Conservation (phyloP, 2,113 vertebrate genomes). For the Lanius collurio region DNA sequence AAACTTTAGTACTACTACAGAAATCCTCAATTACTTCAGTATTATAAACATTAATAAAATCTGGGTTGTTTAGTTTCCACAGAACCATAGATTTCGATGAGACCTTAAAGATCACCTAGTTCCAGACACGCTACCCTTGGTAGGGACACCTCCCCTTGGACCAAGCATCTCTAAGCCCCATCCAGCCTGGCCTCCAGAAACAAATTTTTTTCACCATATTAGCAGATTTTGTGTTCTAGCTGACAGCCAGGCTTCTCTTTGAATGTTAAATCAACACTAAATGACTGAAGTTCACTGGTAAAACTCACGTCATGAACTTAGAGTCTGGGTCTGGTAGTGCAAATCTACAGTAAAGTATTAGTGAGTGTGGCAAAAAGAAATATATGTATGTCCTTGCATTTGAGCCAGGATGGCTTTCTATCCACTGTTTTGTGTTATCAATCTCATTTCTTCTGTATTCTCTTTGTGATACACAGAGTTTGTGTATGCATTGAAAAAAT, state of each 20-base stretch:
- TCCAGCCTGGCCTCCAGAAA: not conserved
- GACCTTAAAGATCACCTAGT: not conserved
- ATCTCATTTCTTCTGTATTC: rapidly evolving
- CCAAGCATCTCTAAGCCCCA: not conserved
- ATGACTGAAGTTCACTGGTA: not conserved
- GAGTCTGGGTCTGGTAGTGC: not conserved
- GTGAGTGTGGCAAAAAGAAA: not conserved
- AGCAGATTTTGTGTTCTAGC: not conserved
- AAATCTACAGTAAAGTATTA: not conserved
- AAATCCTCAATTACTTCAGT: not conserved
- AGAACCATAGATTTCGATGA: not conserved
- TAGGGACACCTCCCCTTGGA: not conserved
- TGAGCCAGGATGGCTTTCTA: not conserved
- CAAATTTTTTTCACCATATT: not conserved
- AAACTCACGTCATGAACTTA: not conserved
- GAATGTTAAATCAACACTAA: not conserved
- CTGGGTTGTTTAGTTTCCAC: not conserved
- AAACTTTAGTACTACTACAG: not conserved
- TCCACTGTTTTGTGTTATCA: not conserved
- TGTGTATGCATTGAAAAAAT: not conserved
- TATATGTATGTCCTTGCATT: not conserved
- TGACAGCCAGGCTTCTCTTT: not conserved
- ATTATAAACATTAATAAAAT: not conserved
- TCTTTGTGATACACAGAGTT: not conserved
- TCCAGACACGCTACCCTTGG: not conserved